These are phyloP conservation scores for Sminthurides bifidus DNA, from an alignment of 1,140 invertebrate species.

Conservation along the genomic window DNA sequence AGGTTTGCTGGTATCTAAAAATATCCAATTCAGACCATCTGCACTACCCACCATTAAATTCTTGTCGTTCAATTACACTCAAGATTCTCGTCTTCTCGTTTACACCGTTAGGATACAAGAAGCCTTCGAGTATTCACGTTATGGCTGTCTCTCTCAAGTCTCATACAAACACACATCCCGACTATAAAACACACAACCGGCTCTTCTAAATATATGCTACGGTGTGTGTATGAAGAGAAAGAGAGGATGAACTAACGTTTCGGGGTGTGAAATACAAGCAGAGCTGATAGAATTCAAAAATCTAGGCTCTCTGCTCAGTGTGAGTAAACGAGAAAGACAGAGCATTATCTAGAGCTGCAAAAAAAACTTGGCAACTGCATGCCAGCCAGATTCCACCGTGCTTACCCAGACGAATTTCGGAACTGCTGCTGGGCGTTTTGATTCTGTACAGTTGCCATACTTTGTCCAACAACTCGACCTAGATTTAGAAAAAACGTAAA, in stretches of 20 bases:
- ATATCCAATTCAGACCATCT: constrained; percentile 7
- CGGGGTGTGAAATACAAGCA: no score
- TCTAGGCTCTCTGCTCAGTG: no score
- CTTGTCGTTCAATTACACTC: not conserved
- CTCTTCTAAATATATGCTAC: no score
- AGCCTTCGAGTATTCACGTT: not conserved
- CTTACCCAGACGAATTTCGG: constrained; percentile 13
- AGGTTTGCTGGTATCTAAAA: constrained; percentile 4
- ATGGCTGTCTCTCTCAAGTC: not conserved
- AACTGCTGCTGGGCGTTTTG: constrained; percentile 9
- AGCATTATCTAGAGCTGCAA: no score
- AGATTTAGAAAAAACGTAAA: no score
- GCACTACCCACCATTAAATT: not conserved
- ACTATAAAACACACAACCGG: no score
- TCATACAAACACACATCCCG: not conserved
- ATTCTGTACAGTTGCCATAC: constrained; percentile 3
- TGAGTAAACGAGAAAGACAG: not conserved
- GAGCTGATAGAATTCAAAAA: no score
- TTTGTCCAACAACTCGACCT: constrained; percentile 10
- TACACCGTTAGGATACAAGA: not conserved
- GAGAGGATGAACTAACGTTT: no score
- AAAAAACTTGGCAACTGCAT: constrained; percentile 3
- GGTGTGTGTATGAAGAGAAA: no score
- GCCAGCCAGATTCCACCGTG: constrained; percentile 2
- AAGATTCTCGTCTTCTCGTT: not conserved